These are phyloP conservation scores for Pelobates fuscus DNA, from an alignment of 2,113 vertebrate species.

Conservation along the genomic window DNA sequence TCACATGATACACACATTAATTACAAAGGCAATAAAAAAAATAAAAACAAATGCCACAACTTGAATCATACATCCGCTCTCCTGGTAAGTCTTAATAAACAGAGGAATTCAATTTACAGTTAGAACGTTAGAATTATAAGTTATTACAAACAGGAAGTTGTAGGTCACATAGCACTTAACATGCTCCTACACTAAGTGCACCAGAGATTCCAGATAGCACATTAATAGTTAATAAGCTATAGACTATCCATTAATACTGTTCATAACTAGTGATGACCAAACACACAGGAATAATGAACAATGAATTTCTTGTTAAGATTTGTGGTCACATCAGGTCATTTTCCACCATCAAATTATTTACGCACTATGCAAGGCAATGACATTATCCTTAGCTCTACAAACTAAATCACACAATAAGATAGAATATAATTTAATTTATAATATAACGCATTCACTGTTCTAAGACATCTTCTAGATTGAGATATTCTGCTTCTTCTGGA, in stretches of 20 bases:
- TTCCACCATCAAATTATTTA: not conserved
- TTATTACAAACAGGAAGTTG: constrained; percentile 14
- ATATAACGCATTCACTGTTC: no score
- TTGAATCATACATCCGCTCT: not conserved
- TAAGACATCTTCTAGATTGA: no score
- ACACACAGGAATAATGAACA: constrained; percentile 5
- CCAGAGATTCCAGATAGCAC: constrained; percentile 13
- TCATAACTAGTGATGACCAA: constrained; percentile 5
- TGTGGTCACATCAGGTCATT: not conserved
- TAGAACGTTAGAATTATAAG: constrained; percentile 20
- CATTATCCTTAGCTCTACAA: no score
- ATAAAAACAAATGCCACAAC: not conserved
- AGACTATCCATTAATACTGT: constrained; percentile 29
- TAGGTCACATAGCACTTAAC: constrained; percentile 24
- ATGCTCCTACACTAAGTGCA: constrained; percentile 17
- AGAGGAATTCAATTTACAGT: constrained; percentile 1
- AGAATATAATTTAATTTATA: no score
- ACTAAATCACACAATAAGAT: no score
- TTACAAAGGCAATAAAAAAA: not conserved
- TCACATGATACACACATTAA: no score
- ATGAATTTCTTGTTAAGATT: not conserved
- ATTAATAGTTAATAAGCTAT: constrained; percentile 41
- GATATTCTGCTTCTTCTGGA: no score
- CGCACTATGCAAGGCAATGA: not conserved
- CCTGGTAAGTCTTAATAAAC: not conserved